These are phyloP conservation scores for Pristionchus japonicus DNA, from an alignment of 2,888 invertebrate species.

Conservation along the genomic window DNA sequence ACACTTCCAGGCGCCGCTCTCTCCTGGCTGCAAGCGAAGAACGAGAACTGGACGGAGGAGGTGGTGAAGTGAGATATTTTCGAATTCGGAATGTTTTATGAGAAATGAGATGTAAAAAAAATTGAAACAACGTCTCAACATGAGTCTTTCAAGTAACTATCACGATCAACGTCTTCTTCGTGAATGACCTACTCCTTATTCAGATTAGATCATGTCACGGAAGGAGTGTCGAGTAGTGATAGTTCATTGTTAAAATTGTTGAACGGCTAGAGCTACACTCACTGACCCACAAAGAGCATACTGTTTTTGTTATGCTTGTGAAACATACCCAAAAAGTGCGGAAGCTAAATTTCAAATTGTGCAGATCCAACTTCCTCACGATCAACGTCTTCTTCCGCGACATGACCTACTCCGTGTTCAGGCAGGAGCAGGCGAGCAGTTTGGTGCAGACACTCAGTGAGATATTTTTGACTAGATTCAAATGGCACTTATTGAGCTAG, in stretches of 20 bases:
- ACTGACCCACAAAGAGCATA: too few species aligned
- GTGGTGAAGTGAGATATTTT: slow-evolving; percentile 49
- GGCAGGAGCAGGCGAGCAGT: slow-evolving; percentile 56
- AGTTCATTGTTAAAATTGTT: too few species aligned
- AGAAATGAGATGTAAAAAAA: too few species aligned
- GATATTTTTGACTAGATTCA: not conserved
- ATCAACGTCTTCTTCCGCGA: slow-evolving; percentile 65
- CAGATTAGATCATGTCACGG: too few species aligned
- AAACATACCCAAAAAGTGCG: not conserved
- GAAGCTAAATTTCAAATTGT: not conserved
- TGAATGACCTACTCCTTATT: too few species aligned
- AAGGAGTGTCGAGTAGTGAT: too few species aligned
- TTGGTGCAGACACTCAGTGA: slow-evolving; percentile 55
- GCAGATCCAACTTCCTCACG: slow-evolving; percentile 51
- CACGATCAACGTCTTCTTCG: too few species aligned
- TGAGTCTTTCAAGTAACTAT: too few species aligned
- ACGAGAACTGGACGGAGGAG: slow-evolving; percentile 46
- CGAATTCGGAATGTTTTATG: too few species aligned
- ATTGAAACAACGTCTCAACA: too few species aligned
- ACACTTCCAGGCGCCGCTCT: slow-evolving; percentile 46
- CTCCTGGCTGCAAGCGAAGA: slow-evolving; percentile 49
- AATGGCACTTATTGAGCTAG: too few species aligned
- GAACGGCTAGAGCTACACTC: not conserved
- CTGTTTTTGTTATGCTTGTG: not conserved
- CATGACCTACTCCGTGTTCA: slow-evolving; percentile 62